phyloP scores from a whole-genome alignment of 2,888 invertebrate genomes.

The Scaptomyza cyrtandrae region DNA sequence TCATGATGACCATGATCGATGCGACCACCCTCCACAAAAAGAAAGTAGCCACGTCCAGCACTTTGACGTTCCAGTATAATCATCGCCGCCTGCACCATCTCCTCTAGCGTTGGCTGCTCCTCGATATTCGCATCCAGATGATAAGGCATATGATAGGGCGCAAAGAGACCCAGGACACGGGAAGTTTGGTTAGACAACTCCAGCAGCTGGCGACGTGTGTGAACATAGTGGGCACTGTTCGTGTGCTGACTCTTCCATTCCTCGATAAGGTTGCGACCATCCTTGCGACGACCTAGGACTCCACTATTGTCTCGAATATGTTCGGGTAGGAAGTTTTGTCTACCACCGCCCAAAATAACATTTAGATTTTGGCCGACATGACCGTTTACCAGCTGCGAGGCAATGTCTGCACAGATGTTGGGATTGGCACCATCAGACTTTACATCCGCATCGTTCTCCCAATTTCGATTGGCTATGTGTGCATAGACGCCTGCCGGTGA shows the following conservation, averaged over 20 bases:
- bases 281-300: conserved; percentile 85
- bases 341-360: conserved; percentile 92
- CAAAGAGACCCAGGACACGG: conserved; percentile 89
- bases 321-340: conserved; percentile 88
- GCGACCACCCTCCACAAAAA: conserved; percentile 90
- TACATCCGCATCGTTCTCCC: conserved; percentile 89
- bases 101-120: conserved; percentile 88
- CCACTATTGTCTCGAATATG: conserved; percentile 85
- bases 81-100: conserved; percentile 91
- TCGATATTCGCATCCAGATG: conserved; percentile 87
- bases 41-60: conserved; percentile 88
- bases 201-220: conserved; percentile 87
- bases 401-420: conserved; percentile 89
- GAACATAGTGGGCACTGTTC: conserved; percentile 86
- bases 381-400: conserved; percentile 88
- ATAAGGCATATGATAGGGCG: conserved; percentile 89
- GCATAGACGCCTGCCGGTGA: conserved; percentile 92
- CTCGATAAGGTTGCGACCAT: conserved; percentile 88
- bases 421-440: conserved; percentile 85
- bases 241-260: conserved; percentile 87
- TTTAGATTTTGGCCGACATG: conserved; percentile 89
- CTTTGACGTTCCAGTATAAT: conserved; percentile 87
- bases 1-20: conserved; percentile 93
- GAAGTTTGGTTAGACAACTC: conserved; percentile 85
- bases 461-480: conserved; percentile 89